Base-by-base conservation (phyloP, 2,797 vertebrate genomes). In the Ispidina lecontei region DNA sequence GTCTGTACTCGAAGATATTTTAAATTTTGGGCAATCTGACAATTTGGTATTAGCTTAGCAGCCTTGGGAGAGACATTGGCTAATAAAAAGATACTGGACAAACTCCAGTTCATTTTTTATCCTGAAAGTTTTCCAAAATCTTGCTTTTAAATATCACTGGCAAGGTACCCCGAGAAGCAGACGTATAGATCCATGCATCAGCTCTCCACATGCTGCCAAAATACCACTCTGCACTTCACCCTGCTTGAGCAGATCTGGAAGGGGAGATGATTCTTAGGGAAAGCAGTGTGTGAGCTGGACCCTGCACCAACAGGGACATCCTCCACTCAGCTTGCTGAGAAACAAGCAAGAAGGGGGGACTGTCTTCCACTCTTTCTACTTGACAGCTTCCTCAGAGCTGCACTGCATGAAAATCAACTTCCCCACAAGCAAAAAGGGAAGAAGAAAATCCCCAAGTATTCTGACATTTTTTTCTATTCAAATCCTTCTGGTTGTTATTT, bases 21-120 rank as follows among this genome's bases (percentile, higher is more conserved):
- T 78, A 67, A 91, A 87, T 83, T 65, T 75, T 75, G 88, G 93
- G 92, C 96, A 96, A 79, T 47, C 71, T 84, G 86, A 95, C 94
- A 93, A 95, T 89, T 80, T 91, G 64, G 89, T 94, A 95, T 93
- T 94, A 94, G 89, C 84, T 91, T 79, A 95, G 91, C 85, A 90
- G 72, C 72, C 87, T 59, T 86, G 87, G 89, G 89, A 96, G 93
- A 96, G 88, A 95, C 78, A 91, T 43, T 78, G 65, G 52, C 92
- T 88, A 94, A 91, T 94, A 95, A 96, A 96, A 95, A 92, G 55
- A 74, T 6, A 49, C 46, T 97, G 95, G 96, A 94, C 39, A 71
- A 77, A 55, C 68, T 91, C 96, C 95, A 96, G 94, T 87, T 97
- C 41, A 96, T 95, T 97, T 97, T 93, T 95, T 96, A 96, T 93